Evolutionary conservation across 1,140 invertebrate species (phyloP).

Genomic region (Euura saliciscinereae): DNA sequence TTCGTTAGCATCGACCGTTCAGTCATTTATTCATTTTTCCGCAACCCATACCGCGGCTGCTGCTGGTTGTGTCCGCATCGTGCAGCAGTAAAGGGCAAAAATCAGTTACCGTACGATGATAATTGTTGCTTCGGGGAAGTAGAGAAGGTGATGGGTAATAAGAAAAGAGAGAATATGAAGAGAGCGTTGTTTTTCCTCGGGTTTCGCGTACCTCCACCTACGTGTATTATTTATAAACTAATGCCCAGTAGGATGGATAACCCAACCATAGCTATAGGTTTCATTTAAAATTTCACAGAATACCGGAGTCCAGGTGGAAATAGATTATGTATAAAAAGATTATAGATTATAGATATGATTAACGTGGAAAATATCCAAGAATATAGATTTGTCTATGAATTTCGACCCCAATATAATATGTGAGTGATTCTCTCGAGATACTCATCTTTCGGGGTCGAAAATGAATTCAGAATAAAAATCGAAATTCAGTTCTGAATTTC

Average conservation of each 20-base stretch:
- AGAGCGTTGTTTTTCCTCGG: background rate
- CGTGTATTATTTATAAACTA: too few species aligned
- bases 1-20: constrained; percentile 41
- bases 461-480: too few species aligned
- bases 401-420: too few species aligned
- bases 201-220: background rate
- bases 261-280: background rate
- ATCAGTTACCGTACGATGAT: constrained; percentile 1
- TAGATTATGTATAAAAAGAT: too few species aligned
- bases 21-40: constrained; percentile 1
- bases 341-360: too few species aligned
- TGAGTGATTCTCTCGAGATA: too few species aligned
- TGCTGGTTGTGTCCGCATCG: background rate
- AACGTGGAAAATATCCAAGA: too few species aligned
- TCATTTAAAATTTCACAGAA: too few species aligned
- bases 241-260: background rate
- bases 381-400: too few species aligned
- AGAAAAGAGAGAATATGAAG: background rate
- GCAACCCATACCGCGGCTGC: background rate
- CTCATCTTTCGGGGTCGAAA: too few species aligned
- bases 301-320: too few species aligned
- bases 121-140: constrained; percentile 1
- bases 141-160: background rate
- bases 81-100: background rate
- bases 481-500: too few species aligned